Percentiles rank a stretch among this genome's conserved stretches.
Evolutionary conservation across 53 echinoderm and acorn worm genomes (phyloP).

Genomic region (Glandiceps talaboti): DNA sequence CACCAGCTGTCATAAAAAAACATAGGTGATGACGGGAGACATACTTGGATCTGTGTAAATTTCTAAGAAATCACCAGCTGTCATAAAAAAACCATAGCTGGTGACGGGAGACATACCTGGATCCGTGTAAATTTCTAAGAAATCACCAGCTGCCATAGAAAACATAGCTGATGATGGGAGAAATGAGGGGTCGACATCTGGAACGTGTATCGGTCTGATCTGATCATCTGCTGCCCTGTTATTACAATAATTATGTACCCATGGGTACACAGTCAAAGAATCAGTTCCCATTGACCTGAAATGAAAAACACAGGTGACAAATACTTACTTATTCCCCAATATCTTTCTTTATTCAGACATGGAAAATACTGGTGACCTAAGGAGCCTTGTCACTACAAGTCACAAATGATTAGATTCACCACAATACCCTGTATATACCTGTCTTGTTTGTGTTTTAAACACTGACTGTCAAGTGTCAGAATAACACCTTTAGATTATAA

Average conservation of each 20-base stretch:
- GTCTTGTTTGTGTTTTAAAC: no score
- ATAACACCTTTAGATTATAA: no score
- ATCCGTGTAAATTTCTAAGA: conserved; percentile 69
- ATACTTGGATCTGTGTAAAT: conserved; percentile 69
- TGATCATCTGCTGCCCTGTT: conserved; percentile 45
- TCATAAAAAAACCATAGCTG: conserved; percentile 94
- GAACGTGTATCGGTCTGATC: conserved; percentile 44
- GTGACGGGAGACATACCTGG: no score
- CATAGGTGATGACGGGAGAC: neutral
- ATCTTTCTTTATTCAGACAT: no score
- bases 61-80: conserved; percentile 89
- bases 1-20: conserved; percentile 89
- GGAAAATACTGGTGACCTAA: no score
- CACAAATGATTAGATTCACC: no score
- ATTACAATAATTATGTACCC: conserved; percentile 75
- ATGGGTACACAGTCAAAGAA: conserved; percentile 62
- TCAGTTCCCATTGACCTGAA: conserved; percentile 43
- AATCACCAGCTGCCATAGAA: conserved; percentile 94
- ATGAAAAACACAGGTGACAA: neutral
- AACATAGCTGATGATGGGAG: conserved; percentile 49
- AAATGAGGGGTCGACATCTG: conserved; percentile 59
- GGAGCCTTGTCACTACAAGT: no score
- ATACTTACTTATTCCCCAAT: neutral
- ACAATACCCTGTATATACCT: no score
- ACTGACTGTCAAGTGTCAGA: no score